Base-by-base conservation (phyloP, 2,888 invertebrate genomes). In the Andrena marginata region DNA sequence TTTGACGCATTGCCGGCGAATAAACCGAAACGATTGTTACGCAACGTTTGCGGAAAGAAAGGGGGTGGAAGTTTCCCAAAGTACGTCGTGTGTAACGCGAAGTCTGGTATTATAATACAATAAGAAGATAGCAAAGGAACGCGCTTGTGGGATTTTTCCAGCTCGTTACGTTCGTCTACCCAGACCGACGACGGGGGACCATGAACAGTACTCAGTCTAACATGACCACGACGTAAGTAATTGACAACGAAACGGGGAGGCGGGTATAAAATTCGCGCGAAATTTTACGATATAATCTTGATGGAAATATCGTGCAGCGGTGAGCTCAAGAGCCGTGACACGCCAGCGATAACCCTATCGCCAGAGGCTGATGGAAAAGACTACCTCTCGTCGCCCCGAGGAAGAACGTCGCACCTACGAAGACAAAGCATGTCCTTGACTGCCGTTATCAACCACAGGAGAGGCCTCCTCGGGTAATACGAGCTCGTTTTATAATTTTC, bases 11-110 rank as follows among this genome's bases (percentile, higher is more conserved):
- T 91, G 91, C 90, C 90, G 90, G 80, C 84, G 91, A 90, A 90
- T 92, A 92, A 92, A 91, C 91, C 90, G 87, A 88, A 89, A 88
- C 91, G 92, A 92, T 92, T 92, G 91, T 92, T 90, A 89, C 92
- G 85, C 80, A 78, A 86, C 83, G 76, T 72, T 84, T 80, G 78
- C 74, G 75, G 59, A 78, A 77, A 67, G 84, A 63, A 79, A 67
- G 49, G 26, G 6, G 26, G 31, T 73, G 48, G 49, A 81, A 77
- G 31, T 84, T 84, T 75, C 51, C 63, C n/a, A 68, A 20, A 67
- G 63, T 65, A 42, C 56, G 42, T 75, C 69, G 42, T 6, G 60
- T 49, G 64, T 59, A 35, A 59, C 69, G 29, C 31, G 33, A 31
- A 70, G 64, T 70, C n/a, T 77, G 33, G 42, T 49, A 29, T 51